Evolutionary conservation across 2,113 vertebrate genomes (phyloP).

Genomic region (Brachyhypopomus occidentalis): DNA sequence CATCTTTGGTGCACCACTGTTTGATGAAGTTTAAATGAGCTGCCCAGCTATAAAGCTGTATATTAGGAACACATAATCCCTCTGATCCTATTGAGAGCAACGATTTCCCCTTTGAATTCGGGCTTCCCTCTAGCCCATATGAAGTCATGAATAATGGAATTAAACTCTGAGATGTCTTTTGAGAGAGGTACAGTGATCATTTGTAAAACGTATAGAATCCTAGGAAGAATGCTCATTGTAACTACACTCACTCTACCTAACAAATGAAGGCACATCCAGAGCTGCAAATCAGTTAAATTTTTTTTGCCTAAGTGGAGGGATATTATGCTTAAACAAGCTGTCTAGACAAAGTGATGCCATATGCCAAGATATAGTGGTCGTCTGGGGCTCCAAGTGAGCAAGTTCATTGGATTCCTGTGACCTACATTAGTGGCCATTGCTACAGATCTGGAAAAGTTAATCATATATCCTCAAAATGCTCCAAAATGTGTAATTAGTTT

Average conservation of each 20-base stretch:
- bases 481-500: neutral
- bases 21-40: too few species aligned
- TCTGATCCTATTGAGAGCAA: too few species aligned
- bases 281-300: neutral
- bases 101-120: neutral
- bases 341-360: constrained; percentile 2
- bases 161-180: neutral
- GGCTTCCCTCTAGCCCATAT: neutral
- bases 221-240: neutral
- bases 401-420: neutral
- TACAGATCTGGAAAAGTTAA: neutral
- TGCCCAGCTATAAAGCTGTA: too few species aligned
- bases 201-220: neutral
- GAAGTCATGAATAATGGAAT: neutral
- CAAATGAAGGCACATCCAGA: neutral
- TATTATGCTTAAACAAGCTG: neutral
- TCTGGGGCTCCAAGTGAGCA: neutral
- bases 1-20: too few species aligned
- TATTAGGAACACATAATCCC: too few species aligned
- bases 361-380: neutral
- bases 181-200: neutral
- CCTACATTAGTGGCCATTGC: neutral
- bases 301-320: neutral
- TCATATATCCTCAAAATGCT: neutral
- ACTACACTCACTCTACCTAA: neutral